Evolutionary conservation across 2,888 invertebrate species (phyloP).

Genomic region (Cepaea hortensis): DNA sequence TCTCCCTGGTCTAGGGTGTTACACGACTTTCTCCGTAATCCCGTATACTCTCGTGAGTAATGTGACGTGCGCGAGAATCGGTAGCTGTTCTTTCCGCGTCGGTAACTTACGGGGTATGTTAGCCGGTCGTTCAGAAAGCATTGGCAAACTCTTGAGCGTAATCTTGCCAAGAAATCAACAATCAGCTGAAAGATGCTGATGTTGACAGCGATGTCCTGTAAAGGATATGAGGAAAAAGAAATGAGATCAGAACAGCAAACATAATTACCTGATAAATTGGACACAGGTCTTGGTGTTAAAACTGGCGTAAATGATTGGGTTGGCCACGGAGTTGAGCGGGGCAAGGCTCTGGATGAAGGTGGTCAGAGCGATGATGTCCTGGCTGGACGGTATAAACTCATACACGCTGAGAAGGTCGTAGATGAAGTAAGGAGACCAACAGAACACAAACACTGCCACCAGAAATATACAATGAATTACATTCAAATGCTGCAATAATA

Average conservation of each 20-base stretch:
- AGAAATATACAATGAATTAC: background rate
- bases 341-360: constrained; percentile 94
- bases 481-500: too few species aligned
- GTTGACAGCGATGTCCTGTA: too few species aligned
- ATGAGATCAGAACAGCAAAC: background rate
- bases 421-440: constrained; percentile 68
- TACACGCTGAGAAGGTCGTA: constrained; percentile 63
- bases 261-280: constrained; percentile 75
- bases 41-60: too few species aligned
- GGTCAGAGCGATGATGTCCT: constrained; percentile 82
- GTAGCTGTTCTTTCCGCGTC: too few species aligned
- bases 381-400: constrained; percentile 51
- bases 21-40: background rate
- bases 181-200: too few species aligned
- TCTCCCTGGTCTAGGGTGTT: background rate
- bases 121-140: too few species aligned
- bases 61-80: too few species aligned
- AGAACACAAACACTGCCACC: constrained; percentile 65
- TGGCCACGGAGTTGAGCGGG: constrained; percentile 93
- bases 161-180: too few species aligned
- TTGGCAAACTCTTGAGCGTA: too few species aligned
- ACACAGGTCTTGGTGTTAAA: constrained; percentile 92
- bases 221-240: background rate
- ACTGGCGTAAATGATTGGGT: constrained; percentile 94
- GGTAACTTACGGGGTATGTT: too few species aligned